phyloP scores from a whole-genome alignment of 2,113 vertebrate genomes.

The Guaruba guarouba region DNA sequence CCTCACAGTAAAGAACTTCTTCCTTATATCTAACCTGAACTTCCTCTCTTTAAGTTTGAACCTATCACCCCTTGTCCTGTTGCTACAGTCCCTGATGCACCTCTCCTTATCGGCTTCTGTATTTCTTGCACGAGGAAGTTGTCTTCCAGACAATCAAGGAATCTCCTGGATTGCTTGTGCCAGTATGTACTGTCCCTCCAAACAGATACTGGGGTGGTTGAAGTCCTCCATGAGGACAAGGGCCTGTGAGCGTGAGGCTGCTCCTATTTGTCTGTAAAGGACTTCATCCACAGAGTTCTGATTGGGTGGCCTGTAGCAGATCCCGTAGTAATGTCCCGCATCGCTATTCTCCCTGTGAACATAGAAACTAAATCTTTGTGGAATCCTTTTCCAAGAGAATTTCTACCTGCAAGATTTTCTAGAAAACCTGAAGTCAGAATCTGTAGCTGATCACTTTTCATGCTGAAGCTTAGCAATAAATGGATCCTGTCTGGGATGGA shows the following conservation, averaged over 20 bases:
- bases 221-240: not conserved
- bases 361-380: not conserved
- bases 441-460: slow-evolving; percentile 15
- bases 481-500: not conserved
- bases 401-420: not conserved
- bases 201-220: not conserved
- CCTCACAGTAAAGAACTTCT: not conserved
- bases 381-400: not conserved
- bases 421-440: not conserved
- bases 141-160: not conserved
- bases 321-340: not conserved
- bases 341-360: not conserved
- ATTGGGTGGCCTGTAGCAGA: not conserved
- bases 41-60: not conserved
- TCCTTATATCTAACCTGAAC: not conserved
- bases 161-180: not conserved
- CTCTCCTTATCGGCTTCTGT: not conserved
- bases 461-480: not conserved
- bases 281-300: not conserved
- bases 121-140: not conserved
- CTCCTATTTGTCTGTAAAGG: not conserved
- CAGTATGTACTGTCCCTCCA: not conserved
- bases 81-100: not conserved
- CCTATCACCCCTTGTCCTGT: not conserved
- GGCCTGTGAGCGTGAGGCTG: not conserved